Evolutionary conservation across 2,888 invertebrate species (phyloP), one percentile per base, ranked within the genome.

Genomic region (Drosophila acutilabella): DNA sequence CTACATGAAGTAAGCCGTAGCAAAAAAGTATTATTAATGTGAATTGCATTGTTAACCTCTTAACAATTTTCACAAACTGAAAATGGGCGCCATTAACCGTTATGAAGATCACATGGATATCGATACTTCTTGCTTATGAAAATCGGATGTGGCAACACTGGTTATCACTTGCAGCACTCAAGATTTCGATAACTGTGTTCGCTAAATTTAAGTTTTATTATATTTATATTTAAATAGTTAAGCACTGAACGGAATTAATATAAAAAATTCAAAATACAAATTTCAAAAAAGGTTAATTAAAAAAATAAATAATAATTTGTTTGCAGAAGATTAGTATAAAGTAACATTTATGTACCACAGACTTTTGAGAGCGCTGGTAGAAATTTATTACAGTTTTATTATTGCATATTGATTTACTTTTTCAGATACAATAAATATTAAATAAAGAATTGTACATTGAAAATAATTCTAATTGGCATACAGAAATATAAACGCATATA

Each of bases 71-170:
- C 5, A 3, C 2, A 30, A 20, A 36, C 45, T 42, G 7, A 42
- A 73, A 45, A 26, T 58, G 14, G 62, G 72, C 73, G 67, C 64
- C 73, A 64, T 57, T 61, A 60, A 77, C 74, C 77, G 74, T 77
- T 78, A 77, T 6, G 13, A 38, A 14, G 18, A n/a, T 45, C 38
- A 45, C n/a, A 48, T 56, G 6, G 13, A 4, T 40, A 52, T 23
- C 53, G 54, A 66, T 64, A 48, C 8, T 5, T 14, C 10, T 18
- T 4, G 14, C 13, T 10, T 30, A 36, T 26, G 18, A 1, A 5
- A 2, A 7, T 7, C 11, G 2, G 4, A 38, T 71, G 0, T 50
- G 68, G 68, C 58, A 68, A 6, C 68, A 30, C 57, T 61, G 41
- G 18, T n/a, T 4, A 6, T 2, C 26, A n/a, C 18, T 44, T 18